phyloP scores from a whole-genome alignment of 2,113 vertebrate species.

The Sinocyclocheilus rhinocerous region DNA sequence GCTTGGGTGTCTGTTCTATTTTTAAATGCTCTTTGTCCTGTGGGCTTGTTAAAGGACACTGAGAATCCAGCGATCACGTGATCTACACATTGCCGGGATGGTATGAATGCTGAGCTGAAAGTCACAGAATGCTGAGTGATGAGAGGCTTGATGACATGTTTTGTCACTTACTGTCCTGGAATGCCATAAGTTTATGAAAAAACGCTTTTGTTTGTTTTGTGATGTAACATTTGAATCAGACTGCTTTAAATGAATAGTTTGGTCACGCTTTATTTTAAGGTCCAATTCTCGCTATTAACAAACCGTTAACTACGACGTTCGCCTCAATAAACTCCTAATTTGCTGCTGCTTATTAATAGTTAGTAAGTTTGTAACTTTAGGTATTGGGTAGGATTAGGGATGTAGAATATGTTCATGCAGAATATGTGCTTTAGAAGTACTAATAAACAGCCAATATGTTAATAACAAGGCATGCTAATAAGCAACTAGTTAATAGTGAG shows the following conservation, averaged over 20 bases:
- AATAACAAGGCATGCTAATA: too few species aligned
- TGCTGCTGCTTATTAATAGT: too few species aligned
- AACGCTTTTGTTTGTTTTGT: background rate
- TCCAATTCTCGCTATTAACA: too few species aligned
- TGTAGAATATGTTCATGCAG: too few species aligned
- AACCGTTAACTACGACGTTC: too few species aligned
- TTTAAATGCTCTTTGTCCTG: constrained; percentile 56
- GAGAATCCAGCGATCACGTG: constrained; percentile 17
- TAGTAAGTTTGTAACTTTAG: too few species aligned
- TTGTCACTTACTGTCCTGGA: background rate
- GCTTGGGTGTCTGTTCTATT: constrained; percentile 56
- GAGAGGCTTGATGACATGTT: background rate
- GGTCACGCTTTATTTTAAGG: too few species aligned
- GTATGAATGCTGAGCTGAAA: background rate
- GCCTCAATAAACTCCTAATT: too few species aligned
- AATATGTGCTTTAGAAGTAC: too few species aligned
- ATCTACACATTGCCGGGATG: constrained; percentile 27
- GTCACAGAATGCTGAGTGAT: constrained; percentile 1
- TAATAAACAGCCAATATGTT: too few species aligned
- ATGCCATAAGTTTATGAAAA: background rate
- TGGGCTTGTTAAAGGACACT: constrained; percentile 49
- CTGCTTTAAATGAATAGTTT: background rate
- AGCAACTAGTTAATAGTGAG: too few species aligned
- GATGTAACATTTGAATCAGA: background rate
- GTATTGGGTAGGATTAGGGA: too few species aligned